Base-by-base conservation (phyloP, 2,113 vertebrate genomes). In the Meles meles region DNA sequence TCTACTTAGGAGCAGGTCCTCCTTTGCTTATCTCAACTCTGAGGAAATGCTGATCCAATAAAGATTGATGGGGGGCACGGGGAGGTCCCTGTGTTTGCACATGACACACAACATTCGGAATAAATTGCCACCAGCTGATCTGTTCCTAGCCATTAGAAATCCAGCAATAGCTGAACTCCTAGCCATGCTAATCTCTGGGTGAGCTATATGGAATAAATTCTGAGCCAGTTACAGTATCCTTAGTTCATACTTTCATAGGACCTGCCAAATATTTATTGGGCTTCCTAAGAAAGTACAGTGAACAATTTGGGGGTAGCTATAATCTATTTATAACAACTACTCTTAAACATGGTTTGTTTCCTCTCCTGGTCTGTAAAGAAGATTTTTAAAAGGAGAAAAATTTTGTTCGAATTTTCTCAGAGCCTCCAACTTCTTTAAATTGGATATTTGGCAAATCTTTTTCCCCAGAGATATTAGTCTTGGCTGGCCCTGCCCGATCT, bases 391-490 rank as follows among this genome's bases (percentile, higher is more conserved):
- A 82, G 92, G 27, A 96, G 71, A 90, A 84, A 90, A 94, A 12
- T 88, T 72, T 85, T 84, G 57, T 97, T 97, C 96, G 71, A 90
- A 76, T 97, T 88, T 81, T 96, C 71, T 94, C 87, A 94, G 90
- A 97, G 94, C 61, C 55, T 94, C 76, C 71, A 96, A 96, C 39
- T 96, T 96, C 65, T 97, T 94, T 88, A 97, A 96, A 96, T 94
- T 90, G 93, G 86, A 87, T 97, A 65, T 96, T 95, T 97, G 96
- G 96, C 95, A 97, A 57, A 67, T 94, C 21, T 67, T 87, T 92
- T 88, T 7, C 87, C 85, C 92, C 47, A 96, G 95, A 96, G 97
- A 85, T 90, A 57, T 88, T 52, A 4, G 2, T 95, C 52, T 97
- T 95, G 92, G 84, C 88, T 80, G 37, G 47, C 80, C 34, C 59